Percentiles rank a stretch among this genome's conserved stretches.
Evolutionary conservation across 2,797 vertebrate species (phyloP).

Genomic region (Neopelma chrysocephalum): DNA sequence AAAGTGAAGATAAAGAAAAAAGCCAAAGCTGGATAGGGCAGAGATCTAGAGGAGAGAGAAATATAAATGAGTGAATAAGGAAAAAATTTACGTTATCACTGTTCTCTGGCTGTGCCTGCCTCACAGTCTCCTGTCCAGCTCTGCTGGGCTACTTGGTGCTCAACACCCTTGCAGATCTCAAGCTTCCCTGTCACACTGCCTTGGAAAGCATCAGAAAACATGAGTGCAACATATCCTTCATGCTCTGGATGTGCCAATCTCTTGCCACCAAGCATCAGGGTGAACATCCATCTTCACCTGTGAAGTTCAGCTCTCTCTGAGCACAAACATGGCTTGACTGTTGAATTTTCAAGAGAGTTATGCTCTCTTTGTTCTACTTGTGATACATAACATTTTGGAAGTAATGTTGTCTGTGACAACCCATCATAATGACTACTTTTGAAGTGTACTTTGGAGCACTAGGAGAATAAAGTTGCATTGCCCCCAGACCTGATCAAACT

Average conservation of each 20-base stretch:
- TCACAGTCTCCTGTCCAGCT: background rate
- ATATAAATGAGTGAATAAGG: background rate
- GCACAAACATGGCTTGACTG: background rate
- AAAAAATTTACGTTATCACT: background rate
- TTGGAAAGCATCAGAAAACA: background rate
- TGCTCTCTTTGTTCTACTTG: background rate
- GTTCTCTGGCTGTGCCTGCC: background rate
- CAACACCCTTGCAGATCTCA: background rate
- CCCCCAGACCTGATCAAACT: background rate
- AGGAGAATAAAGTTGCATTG: background rate
- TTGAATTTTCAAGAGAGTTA: background rate
- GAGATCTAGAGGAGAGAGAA: background rate
- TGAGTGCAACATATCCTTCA: background rate
- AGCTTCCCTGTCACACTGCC: accelerated
- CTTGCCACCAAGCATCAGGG: accelerated
- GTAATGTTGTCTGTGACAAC: background rate
- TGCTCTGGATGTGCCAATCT: background rate
- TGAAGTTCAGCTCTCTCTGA: background rate
- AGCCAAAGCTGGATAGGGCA: background rate
- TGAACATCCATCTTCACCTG: background rate
- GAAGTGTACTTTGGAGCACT: background rate
- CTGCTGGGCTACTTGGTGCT: background rate
- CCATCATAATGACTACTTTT: background rate
- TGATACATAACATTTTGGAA: background rate
- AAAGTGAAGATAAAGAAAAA: background rate